Percentiles rank a stretch among this genome's conserved stretches.
Evolutionary conservation across 2,888 invertebrate genomes (phyloP).

Genomic region (Drosophila nr. fundita): DNA sequence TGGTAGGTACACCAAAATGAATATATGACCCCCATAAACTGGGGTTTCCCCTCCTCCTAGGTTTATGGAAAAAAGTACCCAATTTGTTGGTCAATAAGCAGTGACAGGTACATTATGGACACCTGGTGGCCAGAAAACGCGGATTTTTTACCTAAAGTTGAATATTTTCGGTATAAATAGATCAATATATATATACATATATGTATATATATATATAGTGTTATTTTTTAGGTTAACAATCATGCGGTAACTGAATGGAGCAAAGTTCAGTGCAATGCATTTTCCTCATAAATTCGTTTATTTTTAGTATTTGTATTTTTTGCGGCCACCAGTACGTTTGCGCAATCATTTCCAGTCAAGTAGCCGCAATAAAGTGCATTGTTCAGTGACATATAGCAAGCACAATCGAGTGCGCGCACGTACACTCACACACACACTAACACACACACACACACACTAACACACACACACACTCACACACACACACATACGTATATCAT

Average conservation of each 20-base stretch:
- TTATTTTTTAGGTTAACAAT: constrained; percentile 10
- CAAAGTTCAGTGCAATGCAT: not conserved
- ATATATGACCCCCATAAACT: too few species aligned
- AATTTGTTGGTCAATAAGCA: too few species aligned
- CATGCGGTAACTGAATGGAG: not conserved
- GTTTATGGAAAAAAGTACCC: too few species aligned
- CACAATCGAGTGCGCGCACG: not conserved
- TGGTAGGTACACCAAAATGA: too few species aligned
- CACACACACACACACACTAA: constrained; percentile 9
- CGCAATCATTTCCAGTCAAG: constrained; percentile 58
- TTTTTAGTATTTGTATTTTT: constrained; percentile 1
- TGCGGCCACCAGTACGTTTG: constrained; percentile 28
- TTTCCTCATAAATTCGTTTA: constrained; percentile 4
- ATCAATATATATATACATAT: not conserved
- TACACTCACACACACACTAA: not conserved
- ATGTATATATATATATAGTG: not conserved
- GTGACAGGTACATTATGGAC: too few species aligned
- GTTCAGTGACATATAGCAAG: constrained; percentile 27
- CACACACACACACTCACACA: constrained; percentile 3
- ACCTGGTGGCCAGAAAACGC: too few species aligned
- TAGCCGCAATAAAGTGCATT: constrained; percentile 47
- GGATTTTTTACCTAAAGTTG: too few species aligned
- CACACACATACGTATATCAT: not conserved
- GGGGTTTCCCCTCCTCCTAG: too few species aligned
- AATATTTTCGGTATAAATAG: too few species aligned